Evolutionary conservation across 2,797 vertebrate species (phyloP).

Genomic region (Enteromius trimaculatus): DNA sequence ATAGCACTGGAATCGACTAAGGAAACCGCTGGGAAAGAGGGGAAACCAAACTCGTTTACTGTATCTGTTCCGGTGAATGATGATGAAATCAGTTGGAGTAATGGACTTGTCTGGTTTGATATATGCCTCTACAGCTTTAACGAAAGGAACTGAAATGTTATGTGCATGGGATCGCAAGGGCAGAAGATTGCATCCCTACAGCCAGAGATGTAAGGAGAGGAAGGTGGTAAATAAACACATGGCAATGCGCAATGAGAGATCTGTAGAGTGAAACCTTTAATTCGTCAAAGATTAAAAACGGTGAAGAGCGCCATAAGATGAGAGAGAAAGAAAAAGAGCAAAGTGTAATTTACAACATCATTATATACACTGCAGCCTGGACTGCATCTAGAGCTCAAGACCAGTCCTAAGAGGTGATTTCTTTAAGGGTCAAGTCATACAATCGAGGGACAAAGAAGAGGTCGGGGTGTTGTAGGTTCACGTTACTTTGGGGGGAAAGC

Average conservation of each 20-base stretch:
- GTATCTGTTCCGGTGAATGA: constrained; percentile 74
- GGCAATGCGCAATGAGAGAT: constrained; percentile 71
- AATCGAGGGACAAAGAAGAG: constrained; percentile 98
- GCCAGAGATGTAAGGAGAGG: constrained; percentile 43
- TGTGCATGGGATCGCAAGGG: constrained; percentile 79
- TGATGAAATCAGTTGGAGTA: constrained; percentile 87
- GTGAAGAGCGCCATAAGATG: constrained; percentile 73
- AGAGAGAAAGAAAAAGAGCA: constrained; percentile 72
- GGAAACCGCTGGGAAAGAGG: constrained; percentile 55
- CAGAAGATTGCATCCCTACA: constrained; percentile 48
- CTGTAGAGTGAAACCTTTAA: constrained; percentile 76
- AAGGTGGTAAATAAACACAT: constrained; percentile 72
- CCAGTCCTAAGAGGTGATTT: constrained; percentile 99
- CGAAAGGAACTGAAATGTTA: constrained; percentile 77
- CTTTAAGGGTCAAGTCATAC: constrained; percentile 97
- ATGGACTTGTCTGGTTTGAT: constrained; percentile 78
- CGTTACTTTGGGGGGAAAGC: constrained; percentile 99
- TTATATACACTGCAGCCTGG: constrained; percentile 96
- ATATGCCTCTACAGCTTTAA: constrained; percentile 84
- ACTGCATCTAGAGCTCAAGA: constrained; percentile 98
- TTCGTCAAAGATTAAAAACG: constrained; percentile 78
- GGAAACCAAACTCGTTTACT: constrained; percentile 88
- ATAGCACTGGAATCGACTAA: constrained; percentile 84
- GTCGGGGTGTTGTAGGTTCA: constrained; percentile 99
- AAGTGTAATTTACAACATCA: constrained; percentile 98